Evolutionary conservation across 2,113 vertebrate species (phyloP).

Genomic region (Euleptes europaea): DNA sequence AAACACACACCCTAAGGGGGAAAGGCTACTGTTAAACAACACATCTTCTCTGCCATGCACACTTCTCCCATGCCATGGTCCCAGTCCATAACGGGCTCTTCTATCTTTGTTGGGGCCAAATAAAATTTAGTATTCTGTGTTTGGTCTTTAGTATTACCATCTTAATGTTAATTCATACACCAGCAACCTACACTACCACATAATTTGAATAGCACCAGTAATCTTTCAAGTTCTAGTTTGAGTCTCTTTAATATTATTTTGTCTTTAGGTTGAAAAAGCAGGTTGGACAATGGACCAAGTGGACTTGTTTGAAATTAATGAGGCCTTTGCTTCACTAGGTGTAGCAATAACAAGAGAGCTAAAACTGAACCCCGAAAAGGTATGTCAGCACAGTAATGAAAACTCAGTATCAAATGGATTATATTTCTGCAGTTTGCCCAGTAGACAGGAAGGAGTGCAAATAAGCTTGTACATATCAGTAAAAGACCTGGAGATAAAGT

Average conservation of each 20-base stretch:
- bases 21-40: too few species aligned
- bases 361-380: constrained; percentile 88
- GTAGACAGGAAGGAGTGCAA: too few species aligned
- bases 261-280: constrained; percentile 86
- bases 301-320: constrained; percentile 95
- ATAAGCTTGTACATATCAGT: too few species aligned
- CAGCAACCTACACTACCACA: not conserved
- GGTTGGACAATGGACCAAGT: constrained; percentile 89
- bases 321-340: constrained; percentile 89
- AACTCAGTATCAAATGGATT: not conserved
- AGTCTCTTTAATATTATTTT: not conserved
- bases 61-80: too few species aligned
- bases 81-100: too few species aligned
- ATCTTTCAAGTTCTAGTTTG: not conserved
- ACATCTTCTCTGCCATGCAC: too few species aligned
- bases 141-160: not conserved
- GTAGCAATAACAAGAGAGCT: constrained; percentile 87
- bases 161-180: not conserved
- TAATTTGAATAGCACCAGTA: not conserved
- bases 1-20: too few species aligned
- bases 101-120: too few species aligned
- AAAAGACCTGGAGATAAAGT: too few species aligned
- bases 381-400: constrained; percentile 46
- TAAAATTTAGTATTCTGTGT: too few species aligned
- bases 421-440: too few species aligned